A percentile compares a stretch with the other conserved stretches of the same genome.
These are phyloP conservation scores for Hippocampus zosterae DNA, from an alignment of 2,113 vertebrate genomes.

Conservation along the genomic window DNA sequence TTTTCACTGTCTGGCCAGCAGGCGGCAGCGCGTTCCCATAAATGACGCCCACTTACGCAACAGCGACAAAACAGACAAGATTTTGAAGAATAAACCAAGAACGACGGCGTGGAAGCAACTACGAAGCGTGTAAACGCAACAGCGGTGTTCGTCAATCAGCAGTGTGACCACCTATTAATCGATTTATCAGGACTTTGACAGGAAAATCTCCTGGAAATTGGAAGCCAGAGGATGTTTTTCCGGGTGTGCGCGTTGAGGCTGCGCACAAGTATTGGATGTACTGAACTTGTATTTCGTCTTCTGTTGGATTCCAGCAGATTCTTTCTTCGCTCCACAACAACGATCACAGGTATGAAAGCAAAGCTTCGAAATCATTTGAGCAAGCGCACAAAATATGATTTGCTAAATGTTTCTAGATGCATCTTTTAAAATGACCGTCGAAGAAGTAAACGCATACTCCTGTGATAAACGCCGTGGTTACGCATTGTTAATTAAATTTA, in stretches of 20 bases:
- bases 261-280: slow-evolving; percentile 10
- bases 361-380: neutral
- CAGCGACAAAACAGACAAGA: neutral
- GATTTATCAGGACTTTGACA: neutral
- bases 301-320: neutral
- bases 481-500: neutral
- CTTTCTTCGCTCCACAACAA: neutral
- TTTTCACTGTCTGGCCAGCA: neutral
- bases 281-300: no score
- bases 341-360: slow-evolving; percentile 1
- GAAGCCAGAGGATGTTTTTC: slow-evolving; percentile 34
- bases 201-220: neutral
- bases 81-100: neutral
- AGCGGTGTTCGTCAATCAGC: neutral
- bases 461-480: neutral
- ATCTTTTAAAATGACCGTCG: no score
- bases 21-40: neutral
- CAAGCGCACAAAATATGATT: neutral
- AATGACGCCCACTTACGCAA: neutral
- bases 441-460: neutral
- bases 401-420: neutral
- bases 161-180: neutral
- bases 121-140: no score
- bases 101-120: neutral
- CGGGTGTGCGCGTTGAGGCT: slow-evolving; percentile 41